Base-by-base conservation (phyloP, 2,888 invertebrate species). In the Drosophila setosimentum region DNA sequence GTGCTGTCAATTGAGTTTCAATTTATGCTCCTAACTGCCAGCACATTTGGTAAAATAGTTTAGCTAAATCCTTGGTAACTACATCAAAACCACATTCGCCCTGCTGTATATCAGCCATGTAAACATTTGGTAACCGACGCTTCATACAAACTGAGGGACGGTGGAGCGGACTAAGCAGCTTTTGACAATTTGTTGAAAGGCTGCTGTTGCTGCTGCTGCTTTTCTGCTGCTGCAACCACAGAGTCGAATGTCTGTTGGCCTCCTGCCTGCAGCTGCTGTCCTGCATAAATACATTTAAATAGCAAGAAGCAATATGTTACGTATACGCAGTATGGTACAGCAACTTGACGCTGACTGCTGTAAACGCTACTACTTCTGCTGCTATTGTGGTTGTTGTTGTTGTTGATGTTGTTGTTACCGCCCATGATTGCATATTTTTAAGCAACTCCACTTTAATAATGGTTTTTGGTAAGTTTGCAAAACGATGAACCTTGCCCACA, bases 211-310 rank as follows among this genome's bases (percentile, higher is more conserved):
- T 42, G 32, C 37, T 63, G 30, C 54, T 70, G 55, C 57, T 57
- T 51, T 57, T 51, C 42, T 71, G 40, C 48, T 54, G 55, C 50
- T 60, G 73, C 60, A 71, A 67, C 75, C 66, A 54, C 54, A 55
- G 35, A 50, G 67, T 68, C 57, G 68, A 57, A 66, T 57, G 57
- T 55, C 49, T 68, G 54, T 18, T 40, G 55, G 45, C 54, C 64
- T 51, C 24, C 53, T 32, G 62, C 37, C 59, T 30, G 58, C 62
- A 59, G 60, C 70, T 68, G 74, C 57, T 59, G 59, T 68, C 69
- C 76, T 87, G 87, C 85, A 85, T 85, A 85, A 85, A 85, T 85
- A 77, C 86, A 85, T 85, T 87, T 85, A 87, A 85, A 85, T 85
- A 79, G 80, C 83, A 79, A 66, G 76, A 65, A 70, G 77, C 80